Conservation (phyloP, 2,113 vertebrate genomes). For the Prochilodus magdalenae region DNA sequence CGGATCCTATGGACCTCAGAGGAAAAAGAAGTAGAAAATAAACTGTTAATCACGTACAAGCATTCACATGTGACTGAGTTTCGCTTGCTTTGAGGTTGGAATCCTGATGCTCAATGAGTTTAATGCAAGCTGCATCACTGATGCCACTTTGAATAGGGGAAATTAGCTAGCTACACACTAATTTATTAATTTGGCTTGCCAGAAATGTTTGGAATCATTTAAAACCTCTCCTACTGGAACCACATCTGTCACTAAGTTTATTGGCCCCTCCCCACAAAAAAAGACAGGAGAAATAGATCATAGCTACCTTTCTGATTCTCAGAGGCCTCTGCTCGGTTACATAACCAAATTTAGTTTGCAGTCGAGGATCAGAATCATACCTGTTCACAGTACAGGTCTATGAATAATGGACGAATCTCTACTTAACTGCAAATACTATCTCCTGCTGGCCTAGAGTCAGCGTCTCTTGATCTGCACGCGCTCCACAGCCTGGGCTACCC, state of each 20-base stretch:
- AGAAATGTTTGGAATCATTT: slow-evolving; percentile 25
- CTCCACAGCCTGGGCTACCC: slow-evolving; percentile 22
- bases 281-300: slow-evolving; percentile 26
- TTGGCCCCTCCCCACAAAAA: background rate
- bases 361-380: slow-evolving; percentile 22
- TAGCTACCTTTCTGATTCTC: slow-evolving; percentile 3
- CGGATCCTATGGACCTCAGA: too few relatives aligned
- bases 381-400: slow-evolving; percentile 27
- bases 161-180: background rate
- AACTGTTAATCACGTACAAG: too few relatives aligned
- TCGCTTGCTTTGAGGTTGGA: background rate
- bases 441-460: slow-evolving; percentile 30
- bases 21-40: too few relatives aligned
- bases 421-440: slow-evolving; percentile 23
- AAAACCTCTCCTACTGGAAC: slow-evolving; percentile 16
- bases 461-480: slow-evolving; percentile 17
- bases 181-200: slow-evolving; percentile 3
- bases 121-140: background rate
- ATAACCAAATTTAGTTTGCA: slow-evolving; percentile 10
- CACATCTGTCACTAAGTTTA: slow-evolving; percentile 23
- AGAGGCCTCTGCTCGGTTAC: slow-evolving; percentile 15
- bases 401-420: slow-evolving; percentile 33
- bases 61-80: background rate
- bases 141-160: background rate
- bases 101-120: background rate